Conservation (phyloP, 2,797 vertebrate genomes). For the Siniperca scherzeri region DNA sequence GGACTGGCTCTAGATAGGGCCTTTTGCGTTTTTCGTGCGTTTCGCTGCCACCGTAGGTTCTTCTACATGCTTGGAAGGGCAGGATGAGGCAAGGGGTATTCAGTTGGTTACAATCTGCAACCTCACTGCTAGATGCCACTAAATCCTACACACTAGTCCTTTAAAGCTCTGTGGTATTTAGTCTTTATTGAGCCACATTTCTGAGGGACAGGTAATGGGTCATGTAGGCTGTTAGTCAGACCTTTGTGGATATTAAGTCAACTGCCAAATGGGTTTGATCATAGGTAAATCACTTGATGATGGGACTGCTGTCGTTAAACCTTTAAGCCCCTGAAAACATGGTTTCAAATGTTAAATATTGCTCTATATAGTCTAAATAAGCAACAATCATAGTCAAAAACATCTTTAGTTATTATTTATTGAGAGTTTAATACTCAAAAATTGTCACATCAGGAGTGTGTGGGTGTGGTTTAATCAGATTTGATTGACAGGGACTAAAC, state of each 20-base stretch:
- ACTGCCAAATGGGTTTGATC: constrained; percentile 3
- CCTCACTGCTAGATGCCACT: no score
- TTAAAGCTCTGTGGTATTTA: constrained; percentile 29
- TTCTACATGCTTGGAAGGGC: no score
- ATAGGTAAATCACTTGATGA: not conserved
- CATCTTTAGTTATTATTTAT: not conserved
- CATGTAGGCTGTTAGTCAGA: constrained; percentile 8
- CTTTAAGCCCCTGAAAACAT: not conserved
- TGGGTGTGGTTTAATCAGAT: not conserved
- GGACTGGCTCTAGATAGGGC: no score
- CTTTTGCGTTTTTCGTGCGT: no score
- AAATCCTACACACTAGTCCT: no score
- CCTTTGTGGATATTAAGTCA: constrained; percentile 7
- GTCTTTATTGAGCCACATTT: constrained; percentile 24
- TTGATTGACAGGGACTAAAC: not conserved
- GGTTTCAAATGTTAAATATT: not conserved
- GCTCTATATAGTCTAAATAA: not conserved
- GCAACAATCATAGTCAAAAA: not conserved
- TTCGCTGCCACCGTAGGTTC: no score
- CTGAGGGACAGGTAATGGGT: constrained; percentile 2
- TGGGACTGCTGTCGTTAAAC: not conserved
- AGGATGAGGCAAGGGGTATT: no score
- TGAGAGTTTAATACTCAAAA: not conserved
- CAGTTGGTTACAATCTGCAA: no score
- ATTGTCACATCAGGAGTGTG: not conserved